phyloP scores from a whole-genome alignment of 1,140 invertebrate genomes.

The Philotrypesis tridentata region DNA sequence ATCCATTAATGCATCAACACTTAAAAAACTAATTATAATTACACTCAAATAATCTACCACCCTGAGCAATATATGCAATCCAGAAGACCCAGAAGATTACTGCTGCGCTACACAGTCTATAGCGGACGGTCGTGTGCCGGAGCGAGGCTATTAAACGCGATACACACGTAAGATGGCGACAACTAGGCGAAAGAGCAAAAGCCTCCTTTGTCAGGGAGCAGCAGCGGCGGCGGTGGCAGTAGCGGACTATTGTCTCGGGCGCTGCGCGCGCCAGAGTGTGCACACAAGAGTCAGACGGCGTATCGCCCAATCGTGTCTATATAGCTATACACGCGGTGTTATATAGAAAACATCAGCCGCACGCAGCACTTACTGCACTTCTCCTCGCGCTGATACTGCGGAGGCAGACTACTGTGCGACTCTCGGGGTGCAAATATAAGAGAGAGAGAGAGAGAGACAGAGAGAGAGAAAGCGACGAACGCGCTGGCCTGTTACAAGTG shows the following conservation, averaged over 20 bases:
- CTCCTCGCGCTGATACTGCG: not conserved
- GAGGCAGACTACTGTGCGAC: not conserved
- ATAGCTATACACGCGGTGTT: not conserved
- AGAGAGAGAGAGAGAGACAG: too few species aligned
- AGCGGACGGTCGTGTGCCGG: not conserved
- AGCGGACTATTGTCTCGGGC: conserved; percentile 31
- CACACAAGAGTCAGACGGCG: conserved; percentile 26
- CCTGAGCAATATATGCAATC: too few species aligned
- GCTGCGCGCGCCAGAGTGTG: conserved; percentile 7
- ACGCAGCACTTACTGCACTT: not conserved
- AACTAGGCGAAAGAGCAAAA: conserved; percentile 37
- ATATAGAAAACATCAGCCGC: not conserved
- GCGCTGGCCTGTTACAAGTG: conserved; percentile 22
- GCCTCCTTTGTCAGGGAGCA: conserved; percentile 31
- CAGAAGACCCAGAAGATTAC: not conserved
- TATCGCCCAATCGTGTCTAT: conserved; percentile 29
- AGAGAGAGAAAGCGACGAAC: not conserved
- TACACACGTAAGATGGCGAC: conserved; percentile 8
- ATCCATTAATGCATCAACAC: too few species aligned
- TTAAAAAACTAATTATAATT: too few species aligned
- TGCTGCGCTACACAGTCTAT: not conserved
- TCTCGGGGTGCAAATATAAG: not conserved
- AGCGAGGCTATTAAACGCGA: not conserved
- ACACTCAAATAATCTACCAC: conserved; percentile 14
- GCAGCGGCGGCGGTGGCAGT: not conserved